Percentiles rank a stretch among this genome's conserved stretches.
Evolutionary conservation across 2,888 invertebrate species (phyloP).

Genomic region (Norana najaformis): DNA sequence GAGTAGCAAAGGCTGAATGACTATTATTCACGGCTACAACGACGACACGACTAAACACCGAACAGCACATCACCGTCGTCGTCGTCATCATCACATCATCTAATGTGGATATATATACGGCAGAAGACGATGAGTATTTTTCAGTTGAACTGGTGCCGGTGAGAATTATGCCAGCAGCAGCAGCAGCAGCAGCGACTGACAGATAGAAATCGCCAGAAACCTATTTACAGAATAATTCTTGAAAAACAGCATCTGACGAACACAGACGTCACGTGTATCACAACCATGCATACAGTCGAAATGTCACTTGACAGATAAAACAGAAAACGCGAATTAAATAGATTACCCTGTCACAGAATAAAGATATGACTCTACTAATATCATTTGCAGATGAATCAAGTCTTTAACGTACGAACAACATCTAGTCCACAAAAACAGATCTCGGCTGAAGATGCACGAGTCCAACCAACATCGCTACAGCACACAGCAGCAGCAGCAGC

Average conservation of each 20-base stretch:
- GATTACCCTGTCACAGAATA: conserved; percentile 25
- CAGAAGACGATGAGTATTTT: not conserved
- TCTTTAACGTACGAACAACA: conserved; percentile 22
- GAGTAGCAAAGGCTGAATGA: not conserved
- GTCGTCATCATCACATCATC: not conserved
- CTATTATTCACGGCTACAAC: not conserved
- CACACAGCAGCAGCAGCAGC: not conserved
- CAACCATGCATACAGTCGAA: conserved; percentile 23
- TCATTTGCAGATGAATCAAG: conserved; percentile 24
- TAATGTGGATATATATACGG: too few relatives aligned
- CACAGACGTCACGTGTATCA: conserved; percentile 20
- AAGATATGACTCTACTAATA: conserved; percentile 25
- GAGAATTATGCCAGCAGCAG: not conserved
- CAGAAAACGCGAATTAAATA: conserved; percentile 21
- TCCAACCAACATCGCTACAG: not conserved
- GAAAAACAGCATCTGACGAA: not conserved
- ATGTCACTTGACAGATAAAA: conserved; percentile 8
- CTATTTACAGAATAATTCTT: conserved; percentile 13
- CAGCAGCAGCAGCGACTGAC: not conserved
- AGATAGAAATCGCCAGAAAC: not conserved
- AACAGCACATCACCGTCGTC: not conserved
- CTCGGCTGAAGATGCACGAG: not conserved
- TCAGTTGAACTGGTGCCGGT: too few relatives aligned
- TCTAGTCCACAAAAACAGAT: not conserved
- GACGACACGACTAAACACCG: not conserved